Evolutionary conservation across 2,888 invertebrate genomes (phyloP), one percentile per base, ranked within the genome.

Genomic region (Conops quadrifasciatus): DNA sequence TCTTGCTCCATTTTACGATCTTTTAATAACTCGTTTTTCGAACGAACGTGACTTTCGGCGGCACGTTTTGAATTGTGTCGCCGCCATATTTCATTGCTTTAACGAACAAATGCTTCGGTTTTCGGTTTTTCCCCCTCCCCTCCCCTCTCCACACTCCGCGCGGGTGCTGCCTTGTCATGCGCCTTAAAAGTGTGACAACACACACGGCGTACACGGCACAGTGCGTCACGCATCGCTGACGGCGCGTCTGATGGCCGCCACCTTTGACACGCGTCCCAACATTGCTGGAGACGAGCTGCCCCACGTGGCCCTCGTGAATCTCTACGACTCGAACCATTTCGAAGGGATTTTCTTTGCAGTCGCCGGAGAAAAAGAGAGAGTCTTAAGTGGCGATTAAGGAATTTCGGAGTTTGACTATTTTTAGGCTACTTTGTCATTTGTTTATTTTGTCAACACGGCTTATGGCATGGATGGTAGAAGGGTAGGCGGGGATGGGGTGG

Each of bases 21-120:
- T 30, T 66, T 63, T 63, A 66, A 36, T 30, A 66, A 36, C 47
- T 53, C 26, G 7, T 47, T 49, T 21, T 56, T 43, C 53, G 2
- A 16, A 21, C 49, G 76, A 73, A 77, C 77, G 77, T 77, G 77
- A 77, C 75, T 77, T 77, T 76, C 75, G 67, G 67, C 72, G 73
- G 72, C 73, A 72, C 71, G 74, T 75, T 73, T 73, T 71, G 72
- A 36, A 69, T 74, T 73, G 77, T 72, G 70, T 69, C 76, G 73
- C 74, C 76, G 73, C 74, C 76, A 76, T 77, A 77, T 76, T 74
- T 77, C 75, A 77, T 75, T 66, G 21, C 49, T 7, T 19, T 9
- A 4, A 56, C 19, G 26, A 63, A 62, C 53, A 66, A 28, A 66
- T 53, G 67, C 43, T 21, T 16, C 21, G 3, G 24, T 36, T 36